Base-by-base conservation (phyloP, 2,888 invertebrate species). In the Scotopteryx bipunctaria region DNA sequence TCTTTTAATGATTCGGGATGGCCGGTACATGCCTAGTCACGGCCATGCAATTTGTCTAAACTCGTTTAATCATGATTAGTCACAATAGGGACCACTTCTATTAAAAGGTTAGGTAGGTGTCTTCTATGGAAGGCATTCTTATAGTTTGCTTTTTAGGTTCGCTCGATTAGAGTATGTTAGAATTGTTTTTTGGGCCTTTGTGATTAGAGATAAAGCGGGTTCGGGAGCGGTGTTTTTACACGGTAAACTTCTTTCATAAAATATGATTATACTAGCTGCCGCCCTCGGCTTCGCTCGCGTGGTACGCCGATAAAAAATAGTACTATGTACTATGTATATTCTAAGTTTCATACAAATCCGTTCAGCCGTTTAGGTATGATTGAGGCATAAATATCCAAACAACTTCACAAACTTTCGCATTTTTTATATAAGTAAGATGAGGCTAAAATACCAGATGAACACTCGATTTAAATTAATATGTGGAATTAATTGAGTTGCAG, bases 21-120 rank as follows among this genome's bases (percentile, higher is more conserved):
- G 73, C 71, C 73, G 73, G 73, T 82, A 81, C 78, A 82, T 91
- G 91, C 90, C 82, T 83, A 90, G 91, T 91, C 91, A 91, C 74
- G 90, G 81, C 68, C 85, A 86, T 85, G 91, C 91, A 91, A 91
- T 91, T 90, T 91, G 87, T 89, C 87, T 88, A 86, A 86, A 86
- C 83, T 84, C 90, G 85, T 89, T 89, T 90, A 85, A 91, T 91
- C 89, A 87, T 90, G 90, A 89, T 90, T 88, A 88, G 88, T 87
- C 87, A 89, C 90, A 90, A 90, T 88, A 79, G 83, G 76, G 74
- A 71, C 81, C 80, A 79, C 81, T 83, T 78, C 83, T 81, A 81
- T 85, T 83, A 84, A 83, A 84, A 78, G 81, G 76, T 81, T 81
- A 82, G 76, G 78, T 79, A 78, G 78, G 76, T 75, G 78, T 73